Conservation (phyloP, 2,113 vertebrate species). For the Zingel zingel region DNA sequence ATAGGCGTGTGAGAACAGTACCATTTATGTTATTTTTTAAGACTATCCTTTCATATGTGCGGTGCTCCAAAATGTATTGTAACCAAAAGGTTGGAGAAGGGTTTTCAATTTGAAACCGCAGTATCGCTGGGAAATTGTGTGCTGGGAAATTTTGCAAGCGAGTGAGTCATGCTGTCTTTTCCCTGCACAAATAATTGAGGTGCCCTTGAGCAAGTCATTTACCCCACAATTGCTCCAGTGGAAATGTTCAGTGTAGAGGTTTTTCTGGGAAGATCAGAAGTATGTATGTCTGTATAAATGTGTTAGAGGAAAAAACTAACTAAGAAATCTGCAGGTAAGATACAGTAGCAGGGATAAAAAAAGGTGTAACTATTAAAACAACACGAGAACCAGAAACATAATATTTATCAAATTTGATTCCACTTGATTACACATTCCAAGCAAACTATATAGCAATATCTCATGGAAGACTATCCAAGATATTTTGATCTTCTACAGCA, state of each 20-base stretch:
- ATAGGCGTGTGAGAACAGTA: conserved; percentile 5
- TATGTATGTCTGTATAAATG: background rate
- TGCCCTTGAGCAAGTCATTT: conserved; percentile 63
- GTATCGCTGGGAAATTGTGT: conserved; percentile 10
- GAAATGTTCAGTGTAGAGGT: conserved; percentile 23
- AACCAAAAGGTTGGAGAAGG: conserved; percentile 10
- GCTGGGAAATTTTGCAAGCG: background rate
- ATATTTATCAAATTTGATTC: conserved; percentile 36
- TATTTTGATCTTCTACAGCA: conserved; percentile 54
- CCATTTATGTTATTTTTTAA: background rate
- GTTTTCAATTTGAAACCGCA: conserved; percentile 45
- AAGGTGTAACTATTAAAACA: conserved; percentile 2
- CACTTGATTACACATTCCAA: conserved; percentile 41
- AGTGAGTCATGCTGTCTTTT: conserved; percentile 52
- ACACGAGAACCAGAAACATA: conserved; percentile 1
- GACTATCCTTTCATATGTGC: background rate
- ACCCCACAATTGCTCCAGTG: conserved; percentile 25
- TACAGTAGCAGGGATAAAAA: background rate
- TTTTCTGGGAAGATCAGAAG: conserved; percentile 14
- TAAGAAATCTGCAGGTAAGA: background rate
- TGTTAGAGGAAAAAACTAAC: conserved; percentile 16
- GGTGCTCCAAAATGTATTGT: background rate
- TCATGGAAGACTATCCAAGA: conserved; percentile 45
- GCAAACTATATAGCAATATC: conserved; percentile 48
- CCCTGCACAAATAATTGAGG: conserved; percentile 33